Base-by-base conservation (phyloP, 2,113 vertebrate genomes). In the Porphyrio hochstetteri region DNA sequence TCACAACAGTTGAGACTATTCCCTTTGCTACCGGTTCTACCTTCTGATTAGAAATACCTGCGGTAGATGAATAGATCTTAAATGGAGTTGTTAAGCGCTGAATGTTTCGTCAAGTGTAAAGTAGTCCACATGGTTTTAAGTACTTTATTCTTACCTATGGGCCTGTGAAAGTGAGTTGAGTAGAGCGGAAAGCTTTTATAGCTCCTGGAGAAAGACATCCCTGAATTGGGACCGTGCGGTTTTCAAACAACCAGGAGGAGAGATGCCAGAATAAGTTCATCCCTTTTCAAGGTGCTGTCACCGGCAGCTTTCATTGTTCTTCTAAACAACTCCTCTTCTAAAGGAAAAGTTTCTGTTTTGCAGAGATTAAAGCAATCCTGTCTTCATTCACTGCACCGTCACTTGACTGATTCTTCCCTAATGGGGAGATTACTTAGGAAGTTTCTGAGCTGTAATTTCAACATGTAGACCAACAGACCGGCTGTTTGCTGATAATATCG, bases 321-420 rank as follows among this genome's bases (percentile, higher is more conserved):
- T 95, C 89, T 92, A 72, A 97, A 95, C 86, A 95, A 76, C 86
- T 76, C 63, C 61, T 94, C 74, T 96, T 93, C 95, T 96, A 68
- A 95, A 83, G 92, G 69, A 88, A 93, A 89, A 96, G 90, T 96
- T 91, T 94, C 93, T 97, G 88, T 3, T 81, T 96, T 81, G 56
- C 75, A 38, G 92, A 97, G 91, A 95, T 96, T 93, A 96, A 96
- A 97, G 93, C 78, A 57, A 46, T 92, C 82, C 91, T 94, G 83
- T 82, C 94, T 95, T 96, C 88, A 89, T 76, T 96, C 94, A 86
- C 90, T 90, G 79, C 77, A 67, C 90, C 50, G 20, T 88, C 95
- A 89, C 77, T 95, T 91, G 96, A 95, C 91, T 94, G 96, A 95
- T 94, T 92, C 84, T 92, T 95, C 94, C 86, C 91, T 97, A 95